phyloP scores from a whole-genome alignment of 1,140 invertebrate genomes.

The Laodelphax striatellus region DNA sequence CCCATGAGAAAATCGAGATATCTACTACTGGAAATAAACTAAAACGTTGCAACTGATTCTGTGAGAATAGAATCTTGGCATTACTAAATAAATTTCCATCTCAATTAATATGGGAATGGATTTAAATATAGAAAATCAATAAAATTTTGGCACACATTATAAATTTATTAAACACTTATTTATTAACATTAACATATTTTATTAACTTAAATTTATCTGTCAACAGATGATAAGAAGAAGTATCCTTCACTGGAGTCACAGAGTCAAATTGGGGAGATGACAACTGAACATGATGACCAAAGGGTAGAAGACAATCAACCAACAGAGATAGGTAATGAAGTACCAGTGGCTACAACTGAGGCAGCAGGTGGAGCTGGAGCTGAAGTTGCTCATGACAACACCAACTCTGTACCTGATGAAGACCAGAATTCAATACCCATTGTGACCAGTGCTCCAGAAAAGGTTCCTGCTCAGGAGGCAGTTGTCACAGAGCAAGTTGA shows the following conservation, averaged over 20 bases:
- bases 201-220: too few species aligned
- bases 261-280: background rate
- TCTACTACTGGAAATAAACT: too few species aligned
- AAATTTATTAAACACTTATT: too few species aligned
- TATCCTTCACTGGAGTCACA: constrained; percentile 9
- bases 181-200: too few species aligned
- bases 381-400: background rate
- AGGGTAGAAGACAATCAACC: background rate
- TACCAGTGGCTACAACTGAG: constrained; percentile 11
- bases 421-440: background rate
- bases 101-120: too few species aligned
- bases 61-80: too few species aligned
- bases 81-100: too few species aligned
- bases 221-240: background rate
- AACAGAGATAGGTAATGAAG: constrained; percentile 9
- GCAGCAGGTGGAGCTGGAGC: background rate
- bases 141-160: too few species aligned
- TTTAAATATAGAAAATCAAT: too few species aligned
- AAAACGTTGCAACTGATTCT: too few species aligned
- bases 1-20: too few species aligned
- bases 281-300: background rate
- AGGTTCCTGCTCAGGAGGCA: background rate
- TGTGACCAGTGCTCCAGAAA: background rate
- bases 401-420: constrained; percentile 4
- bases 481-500: background rate